These are phyloP conservation scores for Esox masquinongy DNA, from an alignment of 2,797 vertebrate genomes.

Conservation along the genomic window DNA sequence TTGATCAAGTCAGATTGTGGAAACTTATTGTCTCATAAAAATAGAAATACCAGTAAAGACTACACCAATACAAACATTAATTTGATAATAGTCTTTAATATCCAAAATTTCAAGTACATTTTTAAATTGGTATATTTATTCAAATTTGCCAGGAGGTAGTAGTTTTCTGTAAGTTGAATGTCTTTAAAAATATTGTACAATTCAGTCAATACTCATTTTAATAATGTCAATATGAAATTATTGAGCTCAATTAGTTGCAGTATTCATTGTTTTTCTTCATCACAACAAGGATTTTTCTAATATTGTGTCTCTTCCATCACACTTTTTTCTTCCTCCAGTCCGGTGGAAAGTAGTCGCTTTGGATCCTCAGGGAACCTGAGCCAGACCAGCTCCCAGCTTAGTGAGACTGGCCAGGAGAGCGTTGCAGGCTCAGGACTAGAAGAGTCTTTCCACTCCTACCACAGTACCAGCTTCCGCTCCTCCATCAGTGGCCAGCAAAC, in stretches of 20 bases:
- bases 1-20: neutral
- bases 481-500: conserved; percentile 58
- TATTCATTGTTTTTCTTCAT: neutral
- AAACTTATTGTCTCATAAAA: neutral
- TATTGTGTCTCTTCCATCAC: conserved; percentile 42
- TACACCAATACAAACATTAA: neutral
- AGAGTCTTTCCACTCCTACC: conserved; percentile 81
- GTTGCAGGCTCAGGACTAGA: conserved; percentile 81
- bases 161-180: conserved; percentile 41
- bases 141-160: conserved; percentile 34
- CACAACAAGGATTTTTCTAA: conserved; percentile 27
- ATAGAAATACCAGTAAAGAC: neutral
- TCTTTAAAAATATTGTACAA: conserved; percentile 24
- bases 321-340: conserved; percentile 76
- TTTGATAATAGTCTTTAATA: neutral
- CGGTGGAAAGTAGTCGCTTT: conserved; percentile 90
- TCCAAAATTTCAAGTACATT: neutral
- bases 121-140: conserved; percentile 6
- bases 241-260: neutral
- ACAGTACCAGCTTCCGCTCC: conserved; percentile 74
- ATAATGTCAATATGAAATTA: neutral
- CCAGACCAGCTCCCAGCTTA: conserved; percentile 92
- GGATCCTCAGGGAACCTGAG: conserved; percentile 96
- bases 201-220: conserved; percentile 7
- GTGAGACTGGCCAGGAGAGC: conserved; percentile 87